A percentile compares a stretch with the other conserved stretches of the same genome.
Conservation (phyloP, 2,888 invertebrate species). For the Mesorhabditis belari region DNA sequence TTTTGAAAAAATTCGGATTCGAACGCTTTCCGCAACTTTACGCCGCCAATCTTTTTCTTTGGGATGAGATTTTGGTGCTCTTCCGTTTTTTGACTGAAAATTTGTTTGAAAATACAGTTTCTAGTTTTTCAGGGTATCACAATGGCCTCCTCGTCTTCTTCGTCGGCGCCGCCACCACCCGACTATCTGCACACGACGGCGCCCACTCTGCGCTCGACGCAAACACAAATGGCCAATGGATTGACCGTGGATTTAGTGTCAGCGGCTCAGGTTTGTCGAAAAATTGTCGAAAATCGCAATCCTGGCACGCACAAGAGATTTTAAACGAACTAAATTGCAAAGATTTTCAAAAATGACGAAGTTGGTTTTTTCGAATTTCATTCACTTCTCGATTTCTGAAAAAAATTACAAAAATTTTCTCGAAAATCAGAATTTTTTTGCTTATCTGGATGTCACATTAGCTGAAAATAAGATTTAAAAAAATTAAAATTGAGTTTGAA, state of each 20-base stretch:
- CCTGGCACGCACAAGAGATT: not conserved
- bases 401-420: too few relatives aligned
- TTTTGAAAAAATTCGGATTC: too few relatives aligned
- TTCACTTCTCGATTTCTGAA: not conserved
- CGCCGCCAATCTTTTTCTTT: too few relatives aligned
- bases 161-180: slow-evolving; percentile 23
- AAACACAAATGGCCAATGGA: slow-evolving; percentile 41
- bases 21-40: too few relatives aligned
- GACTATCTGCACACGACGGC: slow-evolving; percentile 34
- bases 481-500: too few relatives aligned
- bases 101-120: too few relatives aligned
- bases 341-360: slow-evolving; percentile 1
- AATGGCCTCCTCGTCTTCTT: not conserved
- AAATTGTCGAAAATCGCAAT: not conserved
- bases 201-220: slow-evolving; percentile 44
- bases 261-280: slow-evolving; percentile 24
- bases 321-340: not conserved
- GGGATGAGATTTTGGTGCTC: too few relatives aligned
- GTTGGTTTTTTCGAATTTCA: not conserved
- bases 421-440: slow-evolving; percentile 29
- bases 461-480: too few relatives aligned
- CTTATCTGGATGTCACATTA: too few relatives aligned
- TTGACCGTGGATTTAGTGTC: slow-evolving; percentile 32
- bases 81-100: too few relatives aligned
- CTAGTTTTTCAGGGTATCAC: too few relatives aligned